Base-by-base conservation (phyloP, 2,888 invertebrate species). In the Autographa pulchrina region DNA sequence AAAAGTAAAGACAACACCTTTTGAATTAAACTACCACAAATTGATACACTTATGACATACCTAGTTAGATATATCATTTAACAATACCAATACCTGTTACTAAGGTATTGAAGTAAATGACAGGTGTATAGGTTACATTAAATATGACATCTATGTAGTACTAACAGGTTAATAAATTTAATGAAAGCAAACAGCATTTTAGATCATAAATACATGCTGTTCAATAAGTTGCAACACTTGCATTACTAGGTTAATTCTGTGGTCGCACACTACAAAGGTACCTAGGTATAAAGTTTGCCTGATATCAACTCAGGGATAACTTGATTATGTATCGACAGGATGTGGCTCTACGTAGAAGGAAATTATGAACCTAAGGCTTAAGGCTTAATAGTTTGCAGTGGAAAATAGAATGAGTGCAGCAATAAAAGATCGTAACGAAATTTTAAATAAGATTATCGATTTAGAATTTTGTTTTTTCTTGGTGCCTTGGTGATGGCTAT, bases 271-370 rank as follows among this genome's bases (percentile, higher is more conserved):
- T 56, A 48, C n/a, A n/a, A 2, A 43, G 13, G 13, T 14, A 43
- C 14, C 43, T 43, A 43, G 13, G 20, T 20, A 20, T 56, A 56
- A 56, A 56, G 25, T 56, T 25, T 56, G 11, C 54, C 13, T 54
- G 54, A 20, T 56, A 56, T 56, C 54, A 20, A 56, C 54, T 56
- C 54, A 56, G 54, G 20, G 20, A 56, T 56, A 20, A 56, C 54
- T 56, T 56, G 13, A 25, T 56, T 56, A 14, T 13, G 54, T 56
- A 56, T 56, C 25, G 54, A 25, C 54, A 56, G 54, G 54, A 56
- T 56, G 20, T 56, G 54, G 54, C 52, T 54, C 54, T 20, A 56
- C 20, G 25, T 56, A 20, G 20, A 25, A 13, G 54, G 25, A 20
- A 56, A 20, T 56, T n/a, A 59, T 32, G 18, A 43, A 43, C 54